phyloP scores from a whole-genome alignment of 2,888 invertebrate genomes.

The Agrilus biguttatus region DNA sequence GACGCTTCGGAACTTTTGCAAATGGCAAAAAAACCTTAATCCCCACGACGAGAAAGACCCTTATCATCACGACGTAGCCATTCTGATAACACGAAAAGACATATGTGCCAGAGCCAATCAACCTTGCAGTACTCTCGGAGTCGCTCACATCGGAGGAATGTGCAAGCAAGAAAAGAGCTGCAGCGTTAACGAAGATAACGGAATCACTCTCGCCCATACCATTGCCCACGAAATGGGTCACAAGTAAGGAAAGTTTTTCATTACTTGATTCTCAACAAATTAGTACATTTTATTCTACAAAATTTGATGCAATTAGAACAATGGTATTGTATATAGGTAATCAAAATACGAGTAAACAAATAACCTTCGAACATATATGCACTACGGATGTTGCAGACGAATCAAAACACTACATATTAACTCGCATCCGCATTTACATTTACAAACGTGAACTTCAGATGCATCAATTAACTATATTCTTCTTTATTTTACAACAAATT shows the following conservation, averaged over 20 bases:
- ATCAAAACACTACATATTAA: too few species aligned
- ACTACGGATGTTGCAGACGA: too few species aligned
- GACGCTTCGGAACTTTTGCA: slow-evolving; percentile 73
- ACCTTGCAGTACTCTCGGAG: slow-evolving; percentile 59
- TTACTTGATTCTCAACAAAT: background rate
- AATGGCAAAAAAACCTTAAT: slow-evolving; percentile 66
- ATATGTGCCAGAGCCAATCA: slow-evolving; percentile 44
- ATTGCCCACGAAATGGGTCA: slow-evolving; percentile 86
- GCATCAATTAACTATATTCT: too few species aligned
- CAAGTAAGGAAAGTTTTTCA: slow-evolving; percentile 49
- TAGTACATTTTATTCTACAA: too few species aligned
- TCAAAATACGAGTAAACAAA: too few species aligned
- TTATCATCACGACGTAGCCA: slow-evolving; percentile 81
- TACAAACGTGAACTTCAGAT: too few species aligned
- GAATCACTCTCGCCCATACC: slow-evolving; percentile 76
- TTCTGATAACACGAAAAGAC: slow-evolving; percentile 67
- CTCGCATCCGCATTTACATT: too few species aligned
- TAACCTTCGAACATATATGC: too few species aligned
- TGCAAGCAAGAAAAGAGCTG: slow-evolving; percentile 75
- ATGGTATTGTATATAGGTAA: too few species aligned
- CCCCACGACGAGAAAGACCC: slow-evolving; percentile 65
- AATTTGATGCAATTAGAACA: too few species aligned
- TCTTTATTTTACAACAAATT: too few species aligned
- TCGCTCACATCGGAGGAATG: slow-evolving; percentile 82
- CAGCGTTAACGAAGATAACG: slow-evolving; percentile 83